Conservation (phyloP, 2,888 invertebrate genomes). For the Falcaria lacertinaria region DNA sequence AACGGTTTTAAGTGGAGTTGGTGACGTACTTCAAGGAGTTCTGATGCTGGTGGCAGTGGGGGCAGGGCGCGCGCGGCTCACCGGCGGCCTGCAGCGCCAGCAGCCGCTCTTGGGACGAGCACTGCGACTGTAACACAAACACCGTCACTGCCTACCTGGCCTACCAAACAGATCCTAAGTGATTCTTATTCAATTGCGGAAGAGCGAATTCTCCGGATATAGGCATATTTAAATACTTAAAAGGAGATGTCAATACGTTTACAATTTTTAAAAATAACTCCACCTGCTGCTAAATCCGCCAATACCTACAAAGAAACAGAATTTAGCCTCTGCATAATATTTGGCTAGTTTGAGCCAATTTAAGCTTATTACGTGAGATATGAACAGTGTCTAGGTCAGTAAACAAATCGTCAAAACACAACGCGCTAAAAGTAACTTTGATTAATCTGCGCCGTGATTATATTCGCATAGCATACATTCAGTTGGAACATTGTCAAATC, state of each 20-base stretch:
- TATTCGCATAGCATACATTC: background rate
- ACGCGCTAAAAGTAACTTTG: background rate
- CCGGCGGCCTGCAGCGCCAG: conserved; percentile 78
- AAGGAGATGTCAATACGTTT: too few relatives aligned
- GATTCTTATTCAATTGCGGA: too few relatives aligned
- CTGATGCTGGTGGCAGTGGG: conserved; percentile 73
- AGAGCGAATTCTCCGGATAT: too few relatives aligned
- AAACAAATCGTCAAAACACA: background rate
- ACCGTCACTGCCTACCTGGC: background rate
- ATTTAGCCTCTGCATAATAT: too few relatives aligned
- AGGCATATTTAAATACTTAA: too few relatives aligned
- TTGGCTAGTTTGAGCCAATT: background rate
- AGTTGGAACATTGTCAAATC: background rate
- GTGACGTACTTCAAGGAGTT: conserved; percentile 61
- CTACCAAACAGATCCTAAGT: too few relatives aligned
- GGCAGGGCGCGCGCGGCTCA: conserved; percentile 66
- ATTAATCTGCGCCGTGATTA: background rate
- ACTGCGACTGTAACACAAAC: conserved; percentile 91
- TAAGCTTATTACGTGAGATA: too few relatives aligned
- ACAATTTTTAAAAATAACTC: too few relatives aligned
- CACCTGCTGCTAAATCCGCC: too few relatives aligned
- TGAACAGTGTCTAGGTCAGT: background rate
- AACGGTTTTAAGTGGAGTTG: background rate
- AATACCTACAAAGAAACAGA: too few relatives aligned
- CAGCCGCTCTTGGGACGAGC: conserved; percentile 98